Percentiles rank a stretch among this genome's conserved stretches.
phyloP scores from a whole-genome alignment of 2,888 invertebrate genomes.

The Dyspetes luteomarginatus region DNA sequence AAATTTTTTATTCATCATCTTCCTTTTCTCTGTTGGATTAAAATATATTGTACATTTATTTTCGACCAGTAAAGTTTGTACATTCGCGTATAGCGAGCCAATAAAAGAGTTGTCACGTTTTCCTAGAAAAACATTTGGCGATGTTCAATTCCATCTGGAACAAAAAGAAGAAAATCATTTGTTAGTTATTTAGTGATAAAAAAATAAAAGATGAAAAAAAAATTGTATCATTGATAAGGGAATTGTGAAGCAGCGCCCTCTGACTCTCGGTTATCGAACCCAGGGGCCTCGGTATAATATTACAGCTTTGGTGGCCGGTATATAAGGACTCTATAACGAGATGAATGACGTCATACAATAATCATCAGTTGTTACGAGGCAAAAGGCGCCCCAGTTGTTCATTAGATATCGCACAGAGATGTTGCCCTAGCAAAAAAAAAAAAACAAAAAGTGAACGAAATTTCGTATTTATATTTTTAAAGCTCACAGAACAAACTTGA shows the following conservation, averaged over 20 bases:
- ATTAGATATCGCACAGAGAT: conserved; percentile 33
- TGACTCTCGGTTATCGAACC: background rate
- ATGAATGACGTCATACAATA: conserved; percentile 33
- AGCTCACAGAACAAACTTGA: background rate
- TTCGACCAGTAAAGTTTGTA: conserved; percentile 33
- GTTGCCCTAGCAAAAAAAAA: conserved; percentile 1
- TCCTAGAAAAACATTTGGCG: conserved; percentile 18
- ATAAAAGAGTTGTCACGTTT: conserved; percentile 54
- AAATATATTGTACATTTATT: conserved; percentile 51
- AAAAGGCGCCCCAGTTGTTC: conserved; percentile 27
- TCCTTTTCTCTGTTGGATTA: background rate
- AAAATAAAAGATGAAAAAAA: background rate
- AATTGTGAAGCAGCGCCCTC: conserved; percentile 35
- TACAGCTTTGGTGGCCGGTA: conserved; percentile 19
- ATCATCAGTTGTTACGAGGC: conserved; percentile 9
- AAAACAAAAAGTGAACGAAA: too few relatives aligned
- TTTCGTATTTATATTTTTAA: conserved; percentile 9
- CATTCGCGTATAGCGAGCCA: conserved; percentile 39
- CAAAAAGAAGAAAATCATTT: background rate
- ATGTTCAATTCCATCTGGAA: background rate
- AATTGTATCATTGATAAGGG: background rate
- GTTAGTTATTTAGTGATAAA: background rate
- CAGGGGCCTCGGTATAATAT: background rate
- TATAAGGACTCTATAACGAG: conserved; percentile 4
- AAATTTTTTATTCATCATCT: background rate